phyloP scores from a whole-genome alignment of 2,888 invertebrate species.

The Hirtodrosophila alboralis region DNA sequence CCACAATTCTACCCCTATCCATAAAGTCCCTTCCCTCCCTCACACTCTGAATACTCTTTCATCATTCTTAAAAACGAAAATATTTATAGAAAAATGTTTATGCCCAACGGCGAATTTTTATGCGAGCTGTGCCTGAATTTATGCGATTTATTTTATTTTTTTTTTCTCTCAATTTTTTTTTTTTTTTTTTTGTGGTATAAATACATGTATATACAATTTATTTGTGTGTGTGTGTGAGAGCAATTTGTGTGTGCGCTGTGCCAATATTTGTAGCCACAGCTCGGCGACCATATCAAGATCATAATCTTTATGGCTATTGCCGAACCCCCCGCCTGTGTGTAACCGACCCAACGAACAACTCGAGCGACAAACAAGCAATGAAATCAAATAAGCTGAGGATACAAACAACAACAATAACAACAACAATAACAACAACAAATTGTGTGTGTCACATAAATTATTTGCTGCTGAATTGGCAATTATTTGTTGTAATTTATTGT shows the following conservation, averaged over 20 bases:
- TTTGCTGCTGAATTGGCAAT: conserved; percentile 74
- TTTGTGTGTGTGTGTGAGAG: conserved; percentile 12
- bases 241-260: conserved; percentile 49
- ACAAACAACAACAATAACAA: conserved; percentile 29
- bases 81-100: conserved; percentile 60
- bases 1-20: too few species aligned
- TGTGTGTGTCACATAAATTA: conserved; percentile 67
- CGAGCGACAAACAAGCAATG: conserved; percentile 71
- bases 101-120: conserved; percentile 49
- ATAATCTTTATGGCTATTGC: conserved; percentile 70
- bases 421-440: conserved; percentile 48
- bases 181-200: conserved; percentile 7
- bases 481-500: conserved; percentile 71
- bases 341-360: conserved; percentile 44
- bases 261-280: conserved; percentile 50
- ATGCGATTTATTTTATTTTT: conserved; percentile 39
- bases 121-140: conserved; percentile 57
- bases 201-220: conserved; percentile 18
- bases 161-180: conserved; percentile 6
- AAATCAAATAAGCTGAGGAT: conserved; percentile 61
- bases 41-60: conserved; percentile 19
- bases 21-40: too few species aligned
- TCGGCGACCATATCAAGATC: conserved; percentile 63
- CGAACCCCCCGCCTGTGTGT: conserved; percentile 39
- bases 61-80: conserved; percentile 54